These are phyloP conservation scores for Cinclus cinclus DNA, from an alignment of 2,113 vertebrate genomes.

Conservation along the genomic window DNA sequence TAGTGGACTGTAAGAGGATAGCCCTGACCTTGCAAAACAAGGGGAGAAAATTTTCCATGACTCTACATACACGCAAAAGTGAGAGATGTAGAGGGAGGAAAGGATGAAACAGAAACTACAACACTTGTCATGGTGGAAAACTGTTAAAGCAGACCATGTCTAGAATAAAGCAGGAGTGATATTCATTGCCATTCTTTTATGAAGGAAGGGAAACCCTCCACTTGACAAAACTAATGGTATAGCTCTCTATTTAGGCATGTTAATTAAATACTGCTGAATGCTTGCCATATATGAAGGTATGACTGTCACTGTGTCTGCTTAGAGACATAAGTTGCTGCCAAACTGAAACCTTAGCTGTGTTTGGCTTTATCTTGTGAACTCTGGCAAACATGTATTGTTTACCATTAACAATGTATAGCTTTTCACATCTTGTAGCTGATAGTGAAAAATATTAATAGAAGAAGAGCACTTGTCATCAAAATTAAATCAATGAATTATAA, in stretches of 20 bases:
- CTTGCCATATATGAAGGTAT: neutral
- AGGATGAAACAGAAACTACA: neutral
- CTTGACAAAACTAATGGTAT: neutral
- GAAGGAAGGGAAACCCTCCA: neutral
- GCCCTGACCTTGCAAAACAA: slow-evolving; percentile 63
- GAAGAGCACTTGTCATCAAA: neutral
- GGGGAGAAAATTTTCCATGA: slow-evolving; percentile 63
- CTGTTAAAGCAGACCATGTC: neutral
- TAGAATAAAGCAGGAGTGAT: neutral
- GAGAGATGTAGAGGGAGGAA: slow-evolving; percentile 14
- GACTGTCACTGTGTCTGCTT: neutral
- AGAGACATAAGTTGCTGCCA: neutral
- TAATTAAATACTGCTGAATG: neutral
- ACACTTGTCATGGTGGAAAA: neutral
- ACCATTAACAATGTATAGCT: neutral
- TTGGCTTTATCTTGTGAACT: neutral
- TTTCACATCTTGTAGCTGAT: neutral
- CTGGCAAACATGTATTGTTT: neutral
- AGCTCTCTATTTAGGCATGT: neutral
- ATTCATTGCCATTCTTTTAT: neutral
- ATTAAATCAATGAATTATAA: neutral
- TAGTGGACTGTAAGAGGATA: slow-evolving; percentile 65
- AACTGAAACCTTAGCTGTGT: neutral
- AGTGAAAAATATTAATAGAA: neutral
- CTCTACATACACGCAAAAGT: slow-evolving; percentile 25